phyloP scores from a whole-genome alignment of 2,113 vertebrate genomes.

The Ondatra zibethicus region DNA sequence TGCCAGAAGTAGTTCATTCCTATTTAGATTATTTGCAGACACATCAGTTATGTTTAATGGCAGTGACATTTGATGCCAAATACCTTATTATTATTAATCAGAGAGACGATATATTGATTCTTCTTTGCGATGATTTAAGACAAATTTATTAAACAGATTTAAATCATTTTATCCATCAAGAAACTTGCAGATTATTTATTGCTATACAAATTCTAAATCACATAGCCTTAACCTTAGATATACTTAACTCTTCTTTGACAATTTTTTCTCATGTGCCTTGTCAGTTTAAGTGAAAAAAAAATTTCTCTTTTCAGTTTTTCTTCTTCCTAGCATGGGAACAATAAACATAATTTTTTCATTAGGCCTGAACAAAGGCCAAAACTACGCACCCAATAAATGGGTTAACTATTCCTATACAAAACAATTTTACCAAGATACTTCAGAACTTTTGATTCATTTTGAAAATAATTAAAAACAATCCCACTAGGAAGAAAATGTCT shows the following conservation, averaged over 20 bases:
- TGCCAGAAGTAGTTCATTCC: neutral
- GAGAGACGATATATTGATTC: neutral
- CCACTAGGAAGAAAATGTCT: neutral
- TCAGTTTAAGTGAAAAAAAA: neutral
- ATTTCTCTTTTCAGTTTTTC: neutral
- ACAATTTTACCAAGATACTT: neutral
- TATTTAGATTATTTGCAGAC: neutral
- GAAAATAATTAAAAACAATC: slow-evolving; percentile 35
- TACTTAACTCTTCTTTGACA: neutral
- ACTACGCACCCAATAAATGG: neutral
- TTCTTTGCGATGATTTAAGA: neutral
- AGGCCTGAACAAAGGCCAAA: neutral
- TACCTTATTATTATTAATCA: neutral
- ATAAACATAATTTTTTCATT: neutral
- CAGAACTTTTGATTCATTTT: slow-evolving; percentile 8
- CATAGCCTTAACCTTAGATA: neutral
- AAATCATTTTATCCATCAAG: neutral
- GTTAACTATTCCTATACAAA: neutral
- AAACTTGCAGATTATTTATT: neutral
- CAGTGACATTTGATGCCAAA: neutral
- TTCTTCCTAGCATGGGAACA: neutral
- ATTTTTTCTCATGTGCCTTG: neutral
- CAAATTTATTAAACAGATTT: neutral
- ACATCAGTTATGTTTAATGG: neutral
- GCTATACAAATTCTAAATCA: neutral